These are phyloP conservation scores for Oncopeltus fasciatus DNA, from an alignment of 1,140 invertebrate genomes.

Conservation along the genomic window DNA sequence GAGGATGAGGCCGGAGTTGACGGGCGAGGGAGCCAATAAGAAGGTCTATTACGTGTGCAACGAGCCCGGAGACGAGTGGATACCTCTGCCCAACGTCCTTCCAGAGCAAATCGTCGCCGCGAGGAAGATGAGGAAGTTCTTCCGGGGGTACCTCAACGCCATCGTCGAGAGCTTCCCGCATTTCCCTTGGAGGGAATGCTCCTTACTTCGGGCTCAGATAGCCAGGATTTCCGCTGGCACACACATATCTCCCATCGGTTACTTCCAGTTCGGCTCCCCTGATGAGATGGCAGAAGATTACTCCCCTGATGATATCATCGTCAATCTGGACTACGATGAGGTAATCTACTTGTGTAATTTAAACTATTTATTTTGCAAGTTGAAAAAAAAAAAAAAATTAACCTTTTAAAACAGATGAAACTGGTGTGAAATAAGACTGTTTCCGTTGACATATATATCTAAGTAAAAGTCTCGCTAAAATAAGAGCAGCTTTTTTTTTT, in stretches of 20 bases:
- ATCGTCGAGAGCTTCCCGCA: conserved; percentile 48
- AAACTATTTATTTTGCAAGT: too few species aligned
- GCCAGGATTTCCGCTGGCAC: conserved; percentile 66
- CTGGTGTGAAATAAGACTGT: too few species aligned
- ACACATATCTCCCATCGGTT: conserved; percentile 63
- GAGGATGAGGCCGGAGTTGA: conserved; percentile 33
- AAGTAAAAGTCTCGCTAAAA: too few species aligned
- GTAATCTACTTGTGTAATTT: too few species aligned
- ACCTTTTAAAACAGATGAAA: too few species aligned
- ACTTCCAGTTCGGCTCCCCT: conserved; percentile 42
- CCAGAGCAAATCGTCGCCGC: conserved; percentile 48
- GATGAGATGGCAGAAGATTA: conserved; percentile 38
- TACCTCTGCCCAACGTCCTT: conserved; percentile 50
- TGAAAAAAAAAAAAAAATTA: too few species aligned
- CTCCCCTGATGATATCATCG: conserved; percentile 32
- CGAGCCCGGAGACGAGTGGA: conserved; percentile 48
- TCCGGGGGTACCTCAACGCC: conserved; percentile 53
- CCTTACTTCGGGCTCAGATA: conserved; percentile 73
- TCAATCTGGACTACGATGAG: conserved; percentile 30
- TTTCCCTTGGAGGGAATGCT: conserved; percentile 65
- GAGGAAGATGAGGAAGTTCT: conserved; percentile 45
- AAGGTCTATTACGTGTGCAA: conserved; percentile 59
- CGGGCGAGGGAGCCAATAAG: conserved; percentile 49
- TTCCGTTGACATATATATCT: too few species aligned
- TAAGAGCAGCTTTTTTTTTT: too few species aligned